Percentiles rank a stretch among this genome's conserved stretches.
phyloP scores from a whole-genome alignment of 2,888 invertebrate species.

The Gari tellinella region DNA sequence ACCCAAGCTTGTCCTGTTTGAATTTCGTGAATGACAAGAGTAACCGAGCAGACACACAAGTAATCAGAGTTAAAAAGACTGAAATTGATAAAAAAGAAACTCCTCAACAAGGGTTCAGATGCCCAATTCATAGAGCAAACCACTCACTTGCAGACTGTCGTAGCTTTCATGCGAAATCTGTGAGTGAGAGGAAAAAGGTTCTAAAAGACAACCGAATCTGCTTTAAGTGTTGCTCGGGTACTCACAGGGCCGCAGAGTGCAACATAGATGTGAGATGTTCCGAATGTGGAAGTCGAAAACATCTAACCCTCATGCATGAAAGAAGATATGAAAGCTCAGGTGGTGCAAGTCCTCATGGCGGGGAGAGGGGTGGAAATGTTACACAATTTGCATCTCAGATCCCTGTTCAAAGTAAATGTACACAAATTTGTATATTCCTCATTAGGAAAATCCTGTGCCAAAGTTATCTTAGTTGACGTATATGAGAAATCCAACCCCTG shows the following conservation, averaged over 20 bases:
- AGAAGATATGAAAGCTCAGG: too few relatives aligned
- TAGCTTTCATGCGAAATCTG: too few relatives aligned
- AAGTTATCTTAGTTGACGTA: slow-evolving; percentile 24
- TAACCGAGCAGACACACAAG: too few relatives aligned
- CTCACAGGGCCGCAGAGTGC: not conserved
- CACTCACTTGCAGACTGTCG: too few relatives aligned
- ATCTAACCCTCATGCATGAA: slow-evolving; percentile 6
- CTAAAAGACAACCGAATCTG: not conserved
- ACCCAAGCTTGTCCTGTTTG: slow-evolving; percentile 38
- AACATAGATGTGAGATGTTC: not conserved
- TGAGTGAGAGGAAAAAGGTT: too few relatives aligned
- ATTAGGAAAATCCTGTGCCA: slow-evolving; percentile 37
- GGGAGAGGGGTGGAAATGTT: slow-evolving; percentile 11
- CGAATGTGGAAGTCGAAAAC: slow-evolving; percentile 3
- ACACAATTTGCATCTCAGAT: slow-evolving; percentile 1
- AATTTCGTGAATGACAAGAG: too few relatives aligned
- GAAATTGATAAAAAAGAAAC: too few relatives aligned
- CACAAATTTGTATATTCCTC: slow-evolving; percentile 20
- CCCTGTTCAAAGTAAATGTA: slow-evolving; percentile 14
- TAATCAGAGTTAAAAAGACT: too few relatives aligned
- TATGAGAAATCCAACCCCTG: not conserved
- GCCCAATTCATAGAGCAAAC: too few relatives aligned
- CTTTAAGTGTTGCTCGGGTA: not conserved
- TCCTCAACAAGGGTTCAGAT: not conserved
- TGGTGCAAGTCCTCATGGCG: not conserved